Evolutionary conservation across 2,888 invertebrate species (phyloP).

Genomic region (Stenurella melanura): DNA sequence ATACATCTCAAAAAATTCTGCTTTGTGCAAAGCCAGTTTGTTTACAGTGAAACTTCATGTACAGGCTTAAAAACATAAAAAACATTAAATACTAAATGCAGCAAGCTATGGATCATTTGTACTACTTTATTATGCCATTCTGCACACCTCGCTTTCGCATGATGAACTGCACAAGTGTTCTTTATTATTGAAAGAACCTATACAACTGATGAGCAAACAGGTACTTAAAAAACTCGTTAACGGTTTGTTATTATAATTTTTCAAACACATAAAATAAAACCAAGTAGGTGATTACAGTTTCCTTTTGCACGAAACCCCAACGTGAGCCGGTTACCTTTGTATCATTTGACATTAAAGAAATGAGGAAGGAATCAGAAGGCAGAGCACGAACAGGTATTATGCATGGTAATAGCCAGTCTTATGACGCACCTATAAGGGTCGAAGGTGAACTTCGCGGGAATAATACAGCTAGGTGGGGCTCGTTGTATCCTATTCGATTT

Average conservation of each 20-base stretch:
- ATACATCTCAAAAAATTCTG: too few relatives aligned
- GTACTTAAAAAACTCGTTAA: conserved; percentile 8
- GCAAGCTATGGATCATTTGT: neutral
- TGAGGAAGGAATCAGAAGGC: conserved; percentile 50
- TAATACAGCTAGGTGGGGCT: conserved; percentile 17
- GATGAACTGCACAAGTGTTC: neutral
- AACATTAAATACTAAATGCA: neutral
- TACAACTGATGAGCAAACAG: neutral
- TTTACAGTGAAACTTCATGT: too few relatives aligned
- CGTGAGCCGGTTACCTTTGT: conserved; percentile 32
- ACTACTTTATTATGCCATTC: neutral
- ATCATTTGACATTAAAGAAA: conserved; percentile 40
- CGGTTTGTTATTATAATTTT: conserved; percentile 1
- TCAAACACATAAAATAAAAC: conserved; percentile 2
- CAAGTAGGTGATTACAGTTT: conserved; percentile 23
- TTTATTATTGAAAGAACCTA: neutral
- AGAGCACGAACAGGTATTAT: conserved; percentile 54
- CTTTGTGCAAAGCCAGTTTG: too few relatives aligned
- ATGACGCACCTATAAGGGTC: conserved; percentile 54
- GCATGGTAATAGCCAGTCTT: conserved; percentile 54
- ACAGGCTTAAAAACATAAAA: too few relatives aligned
- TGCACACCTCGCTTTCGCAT: neutral
- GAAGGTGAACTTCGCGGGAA: conserved; percentile 47
- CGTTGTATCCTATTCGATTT: neutral
- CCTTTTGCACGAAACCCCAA: conserved; percentile 20